These are phyloP conservation scores for Drosophila anomelani DNA, from an alignment of 2,888 invertebrate genomes.

Conservation along the genomic window DNA sequence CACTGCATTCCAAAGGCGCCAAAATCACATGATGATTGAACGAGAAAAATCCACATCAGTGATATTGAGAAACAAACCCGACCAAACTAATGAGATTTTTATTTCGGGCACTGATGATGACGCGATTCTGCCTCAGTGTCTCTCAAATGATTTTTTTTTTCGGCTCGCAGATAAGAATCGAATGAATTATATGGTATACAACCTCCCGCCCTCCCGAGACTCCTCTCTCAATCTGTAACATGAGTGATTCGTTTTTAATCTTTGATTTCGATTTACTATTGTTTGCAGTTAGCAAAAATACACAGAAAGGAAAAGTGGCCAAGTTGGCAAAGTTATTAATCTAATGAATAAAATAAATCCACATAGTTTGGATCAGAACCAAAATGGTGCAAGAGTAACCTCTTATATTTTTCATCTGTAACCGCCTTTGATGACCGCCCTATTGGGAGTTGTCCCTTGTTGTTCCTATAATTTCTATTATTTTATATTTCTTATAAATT, in stretches of 20 bases:
- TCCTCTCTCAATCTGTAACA: constrained; percentile 54
- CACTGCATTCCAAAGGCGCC: constrained; percentile 31
- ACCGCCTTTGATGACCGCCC: neutral
- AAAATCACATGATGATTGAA: constrained; percentile 39
- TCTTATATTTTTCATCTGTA: neutral
- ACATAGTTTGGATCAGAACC: too few relatives aligned
- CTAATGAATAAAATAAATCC: too few relatives aligned
- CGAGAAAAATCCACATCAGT: constrained; percentile 39
- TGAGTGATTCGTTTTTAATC: constrained; percentile 79
- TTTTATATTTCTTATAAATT: neutral
- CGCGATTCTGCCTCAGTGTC: constrained; percentile 33
- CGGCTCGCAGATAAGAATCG: constrained; percentile 40
- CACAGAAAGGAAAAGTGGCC: neutral
- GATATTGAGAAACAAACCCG: constrained; percentile 18
- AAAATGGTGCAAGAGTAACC: too few relatives aligned
- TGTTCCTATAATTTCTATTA: too few relatives aligned
- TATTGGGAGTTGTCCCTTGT: too few relatives aligned
- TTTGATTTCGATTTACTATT: constrained; percentile 62
- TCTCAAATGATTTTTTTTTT: constrained; percentile 28
- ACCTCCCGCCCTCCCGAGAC: neutral
- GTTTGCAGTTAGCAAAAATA: constrained; percentile 32
- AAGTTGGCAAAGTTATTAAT: too few relatives aligned
- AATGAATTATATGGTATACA: constrained; percentile 23
- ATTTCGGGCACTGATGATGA: constrained; percentile 47
- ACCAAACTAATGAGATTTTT: constrained; percentile 41